Base-by-base conservation (phyloP, 1,140 invertebrate genomes). In the Pseudomyrmex flavicornis region DNA sequence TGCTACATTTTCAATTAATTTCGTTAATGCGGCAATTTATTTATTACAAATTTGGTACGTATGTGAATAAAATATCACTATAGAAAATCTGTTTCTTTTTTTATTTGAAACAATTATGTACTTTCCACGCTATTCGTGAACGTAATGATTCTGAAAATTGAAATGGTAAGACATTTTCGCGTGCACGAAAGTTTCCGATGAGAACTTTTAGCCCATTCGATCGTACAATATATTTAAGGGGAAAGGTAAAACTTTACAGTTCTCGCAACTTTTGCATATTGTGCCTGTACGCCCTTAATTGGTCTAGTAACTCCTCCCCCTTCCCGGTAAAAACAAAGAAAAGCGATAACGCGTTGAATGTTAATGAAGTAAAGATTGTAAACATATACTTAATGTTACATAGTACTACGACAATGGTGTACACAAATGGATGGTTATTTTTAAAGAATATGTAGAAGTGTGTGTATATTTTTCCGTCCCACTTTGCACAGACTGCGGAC, bases 271-370 rank as follows among this genome's bases (percentile, higher is more conserved):
- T 80, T 46, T 56, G 76, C n/a, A 20, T 22, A 80, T 80, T 80
- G 52, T 77, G 35, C 62, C 35, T 68, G 44, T 50, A 72, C 46
- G 66, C 4, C 20, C 22, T 46, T 72, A 80, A 80, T 80, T 80
- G 66, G 66, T 54, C 66, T 80, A 80, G 72, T 80, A 72, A 80
- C 61, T 79, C 17, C 66, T n/a, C 15, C 48, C 48, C 59, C 70
- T 35, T 56, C 20, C 26, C 50, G 48, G 44, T 72, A 72, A 80
- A 70, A 79, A 59, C 65, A 46, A 50, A 59, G 68, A 80, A 80
- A 80, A 70, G n/a, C 46, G 54, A 56, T 80, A 80, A 61, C 56
- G 56, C 66, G 76, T 61, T 80, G 66, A 80, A 80, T 80, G 66
- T 46, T 80, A 72, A 80, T 61, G 66, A 80, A 65, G 26, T n/a